These are phyloP conservation scores for Ceratoteleas bidentatus DNA, from an alignment of 1,140 invertebrate species.

Conservation along the genomic window DNA sequence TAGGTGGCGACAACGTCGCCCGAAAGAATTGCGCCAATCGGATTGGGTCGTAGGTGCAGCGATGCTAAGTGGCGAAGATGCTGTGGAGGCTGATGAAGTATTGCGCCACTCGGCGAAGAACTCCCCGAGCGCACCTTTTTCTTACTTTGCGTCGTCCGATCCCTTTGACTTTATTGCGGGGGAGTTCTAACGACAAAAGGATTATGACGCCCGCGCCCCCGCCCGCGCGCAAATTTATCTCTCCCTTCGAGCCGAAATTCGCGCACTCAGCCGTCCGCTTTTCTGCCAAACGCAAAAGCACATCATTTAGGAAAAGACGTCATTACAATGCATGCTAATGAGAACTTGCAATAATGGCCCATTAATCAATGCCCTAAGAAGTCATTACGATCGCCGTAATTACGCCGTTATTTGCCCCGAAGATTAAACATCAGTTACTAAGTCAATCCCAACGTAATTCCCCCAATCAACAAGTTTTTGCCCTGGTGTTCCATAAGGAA, in stretches of 20 bases:
- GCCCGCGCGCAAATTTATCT: constrained; percentile 43
- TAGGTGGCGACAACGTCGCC: no score
- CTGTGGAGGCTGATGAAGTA: constrained; percentile 16
- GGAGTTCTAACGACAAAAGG: constrained; percentile 54
- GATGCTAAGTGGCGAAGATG: constrained; percentile 4
- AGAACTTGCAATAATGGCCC: constrained; percentile 49
- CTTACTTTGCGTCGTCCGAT: constrained; percentile 30
- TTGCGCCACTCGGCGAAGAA: constrained; percentile 24
- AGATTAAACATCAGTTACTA: no score
- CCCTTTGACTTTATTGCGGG: constrained; percentile 36
- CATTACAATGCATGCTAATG: constrained; percentile 57
- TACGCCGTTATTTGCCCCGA: constrained; percentile 17
- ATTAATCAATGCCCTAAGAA: constrained; percentile 42
- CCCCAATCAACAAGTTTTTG: no score
- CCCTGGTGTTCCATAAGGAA: no score
- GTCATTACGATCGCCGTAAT: constrained; percentile 29
- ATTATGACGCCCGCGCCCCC: constrained; percentile 48
- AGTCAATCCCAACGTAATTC: no score
- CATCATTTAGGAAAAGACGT: constrained; percentile 53
- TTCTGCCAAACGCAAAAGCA: constrained; percentile 58
- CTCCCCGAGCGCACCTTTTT: constrained; percentile 36
- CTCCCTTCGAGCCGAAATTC: constrained; percentile 16
- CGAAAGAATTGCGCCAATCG: no score
- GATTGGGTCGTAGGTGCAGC: no score
- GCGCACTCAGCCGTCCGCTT: constrained; percentile 48